Conservation (phyloP, 2,113 vertebrate genomes). For the Phalacrocorax pelagicus region DNA sequence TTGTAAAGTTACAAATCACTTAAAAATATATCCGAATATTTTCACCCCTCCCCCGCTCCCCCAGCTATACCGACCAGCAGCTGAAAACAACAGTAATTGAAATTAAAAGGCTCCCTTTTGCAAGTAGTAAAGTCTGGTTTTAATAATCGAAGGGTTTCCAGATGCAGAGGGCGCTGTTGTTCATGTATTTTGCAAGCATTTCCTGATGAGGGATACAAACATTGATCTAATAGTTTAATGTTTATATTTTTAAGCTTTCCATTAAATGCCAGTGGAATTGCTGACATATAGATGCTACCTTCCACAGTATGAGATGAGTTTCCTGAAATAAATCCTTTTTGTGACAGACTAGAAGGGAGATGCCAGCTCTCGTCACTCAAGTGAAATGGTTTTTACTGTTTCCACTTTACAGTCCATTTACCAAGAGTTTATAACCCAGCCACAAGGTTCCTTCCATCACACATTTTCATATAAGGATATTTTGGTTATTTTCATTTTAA, state of each 20-base stretch:
- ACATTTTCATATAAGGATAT: conserved; percentile 22
- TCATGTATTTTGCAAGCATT: conserved; percentile 70
- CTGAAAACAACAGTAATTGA: conserved; percentile 37
- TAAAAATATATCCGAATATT: conserved; percentile 10
- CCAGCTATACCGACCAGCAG: conserved; percentile 4
- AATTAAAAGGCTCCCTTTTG: conserved; percentile 43
- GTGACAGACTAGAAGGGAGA: neutral
- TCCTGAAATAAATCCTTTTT: conserved; percentile 51
- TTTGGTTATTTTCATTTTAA: conserved; percentile 43
- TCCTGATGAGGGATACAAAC: conserved; percentile 35
- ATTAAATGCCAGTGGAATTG: conserved; percentile 50
- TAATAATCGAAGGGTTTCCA: conserved; percentile 38
- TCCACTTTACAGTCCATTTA: conserved; percentile 52
- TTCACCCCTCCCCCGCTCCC: neutral
- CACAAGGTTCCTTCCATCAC: conserved; percentile 23
- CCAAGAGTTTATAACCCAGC: conserved; percentile 33
- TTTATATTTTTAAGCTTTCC: conserved; percentile 66
- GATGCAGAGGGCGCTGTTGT: conserved; percentile 84
- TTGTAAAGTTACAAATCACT: neutral
- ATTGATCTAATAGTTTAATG: conserved; percentile 49
- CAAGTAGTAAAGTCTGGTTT: conserved; percentile 7
- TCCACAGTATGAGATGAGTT: conserved; percentile 43
- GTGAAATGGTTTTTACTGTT: conserved; percentile 56
- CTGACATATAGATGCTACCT: conserved; percentile 60
- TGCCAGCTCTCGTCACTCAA: conserved; percentile 34